A percentile compares a stretch with the other conserved stretches of the same genome.
These are phyloP conservation scores for Malurus elegans DNA, from an alignment of 2,113 vertebrate species.

Conservation along the genomic window DNA sequence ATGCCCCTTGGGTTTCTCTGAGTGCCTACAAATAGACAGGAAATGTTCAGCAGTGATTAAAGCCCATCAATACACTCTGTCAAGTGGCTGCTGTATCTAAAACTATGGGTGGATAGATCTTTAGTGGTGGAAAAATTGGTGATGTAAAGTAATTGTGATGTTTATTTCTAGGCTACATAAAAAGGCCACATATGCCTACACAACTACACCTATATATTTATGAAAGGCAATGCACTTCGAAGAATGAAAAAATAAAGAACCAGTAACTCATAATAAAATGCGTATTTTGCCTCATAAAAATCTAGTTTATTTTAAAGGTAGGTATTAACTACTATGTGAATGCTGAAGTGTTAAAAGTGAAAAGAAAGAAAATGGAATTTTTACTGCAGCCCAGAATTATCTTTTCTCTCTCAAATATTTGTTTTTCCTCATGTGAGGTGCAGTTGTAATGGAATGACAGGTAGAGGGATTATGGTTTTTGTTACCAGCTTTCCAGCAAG, in stretches of 20 bases:
- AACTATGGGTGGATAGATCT: neutral
- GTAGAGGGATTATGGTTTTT: neutral
- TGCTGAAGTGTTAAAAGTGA: neutral
- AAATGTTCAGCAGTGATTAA: conserved; percentile 40
- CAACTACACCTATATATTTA: neutral
- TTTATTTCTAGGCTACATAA: neutral
- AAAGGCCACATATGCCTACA: neutral
- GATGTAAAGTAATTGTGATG: neutral
- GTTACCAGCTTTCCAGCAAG: neutral
- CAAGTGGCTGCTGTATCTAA: neutral
- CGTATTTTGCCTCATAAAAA: neutral
- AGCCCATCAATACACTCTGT: conserved; percentile 3
- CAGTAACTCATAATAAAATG: neutral
- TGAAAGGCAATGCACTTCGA: neutral
- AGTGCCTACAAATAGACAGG: conserved; percentile 32
- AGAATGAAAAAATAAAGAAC: neutral
- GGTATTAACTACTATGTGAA: neutral
- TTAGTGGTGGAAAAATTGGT: neutral
- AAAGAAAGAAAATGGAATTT: neutral
- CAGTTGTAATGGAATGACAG: neutral
- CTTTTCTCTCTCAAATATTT: neutral
- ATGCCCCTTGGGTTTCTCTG: conserved; percentile 38
- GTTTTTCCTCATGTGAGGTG: neutral
- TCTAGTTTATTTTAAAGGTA: neutral
- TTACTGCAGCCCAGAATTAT: neutral